Evolutionary conservation across 2,888 invertebrate species (phyloP).

Genomic region (Mellilla xanthometata): DNA sequence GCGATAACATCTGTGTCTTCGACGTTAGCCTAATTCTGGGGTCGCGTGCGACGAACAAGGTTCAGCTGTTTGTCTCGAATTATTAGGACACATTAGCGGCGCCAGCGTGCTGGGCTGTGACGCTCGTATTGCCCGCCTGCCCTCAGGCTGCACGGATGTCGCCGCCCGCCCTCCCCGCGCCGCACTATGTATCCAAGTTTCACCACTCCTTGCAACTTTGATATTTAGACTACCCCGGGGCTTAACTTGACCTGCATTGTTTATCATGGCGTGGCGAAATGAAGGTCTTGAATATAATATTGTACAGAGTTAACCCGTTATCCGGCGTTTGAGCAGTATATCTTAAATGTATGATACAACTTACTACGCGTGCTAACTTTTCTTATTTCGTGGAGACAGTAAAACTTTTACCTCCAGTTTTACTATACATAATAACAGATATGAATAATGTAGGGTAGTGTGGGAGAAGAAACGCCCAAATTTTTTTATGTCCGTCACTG

Average conservation of each 20-base stretch:
- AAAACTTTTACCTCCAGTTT: conserved; percentile 25
- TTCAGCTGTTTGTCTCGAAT: conserved; percentile 49
- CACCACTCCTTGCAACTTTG: conserved; percentile 36
- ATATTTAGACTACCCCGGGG: conserved; percentile 36
- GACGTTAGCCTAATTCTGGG: conserved; percentile 37
- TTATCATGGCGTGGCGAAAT: conserved; percentile 25
- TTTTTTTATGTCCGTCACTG: conserved; percentile 43
- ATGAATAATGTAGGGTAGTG: conserved; percentile 40
- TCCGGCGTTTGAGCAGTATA: too few relatives aligned
- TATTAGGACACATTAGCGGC: conserved; percentile 38
- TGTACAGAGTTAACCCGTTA: background rate
- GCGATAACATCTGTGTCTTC: conserved; percentile 17
- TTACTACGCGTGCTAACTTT: conserved; percentile 2
- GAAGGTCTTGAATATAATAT: background rate
- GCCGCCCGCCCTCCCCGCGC: conserved; percentile 23
- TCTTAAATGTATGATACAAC: background rate
- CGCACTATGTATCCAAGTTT: conserved; percentile 35
- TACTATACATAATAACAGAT: conserved; percentile 27
- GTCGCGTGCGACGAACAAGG: conserved; percentile 54
- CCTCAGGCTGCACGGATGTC: conserved; percentile 42
- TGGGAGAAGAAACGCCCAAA: conserved; percentile 40
- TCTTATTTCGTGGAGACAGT: conserved; percentile 14
- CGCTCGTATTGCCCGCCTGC: conserved; percentile 30
- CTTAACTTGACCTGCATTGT: conserved; percentile 34
- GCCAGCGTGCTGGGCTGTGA: too few relatives aligned